These are phyloP conservation scores for Octopus bimaculoides DNA, from an alignment of 1,140 invertebrate species.

Conservation along the genomic window DNA sequence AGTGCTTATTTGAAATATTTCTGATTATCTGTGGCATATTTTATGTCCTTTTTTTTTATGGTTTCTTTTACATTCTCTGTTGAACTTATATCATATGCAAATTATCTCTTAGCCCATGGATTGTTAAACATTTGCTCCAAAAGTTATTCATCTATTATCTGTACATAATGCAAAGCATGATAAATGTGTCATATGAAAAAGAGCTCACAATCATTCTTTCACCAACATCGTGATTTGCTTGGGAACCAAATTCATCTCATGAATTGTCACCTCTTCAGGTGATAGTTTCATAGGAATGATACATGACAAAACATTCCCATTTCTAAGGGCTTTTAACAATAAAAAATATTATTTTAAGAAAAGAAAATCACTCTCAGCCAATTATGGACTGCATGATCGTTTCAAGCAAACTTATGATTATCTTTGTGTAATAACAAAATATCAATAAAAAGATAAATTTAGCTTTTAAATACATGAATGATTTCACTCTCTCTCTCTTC, in stretches of 20 bases:
- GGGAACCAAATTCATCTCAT: background rate
- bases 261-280: constrained; percentile 3
- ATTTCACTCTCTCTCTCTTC: background rate
- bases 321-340: background rate
- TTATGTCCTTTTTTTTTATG: no score
- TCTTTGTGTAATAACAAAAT: no score
- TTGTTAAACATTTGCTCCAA: no score
- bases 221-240: constrained; percentile 3
- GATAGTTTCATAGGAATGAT: background rate
- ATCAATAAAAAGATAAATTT: no score
- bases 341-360: background rate
- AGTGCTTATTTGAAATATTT: no score
- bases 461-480: no score
- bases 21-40: no score
- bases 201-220: background rate
- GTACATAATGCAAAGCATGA: constrained; percentile 6
- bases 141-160: background rate
- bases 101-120: no score
- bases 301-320: background rate
- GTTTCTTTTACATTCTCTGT: no score
- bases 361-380: background rate
- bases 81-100: no score
- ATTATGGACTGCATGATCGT: background rate
- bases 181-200: background rate
- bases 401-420: background rate